These are phyloP conservation scores for Camponotus pennsylvanicus DNA, from an alignment of 1,140 invertebrate species.

Conservation along the genomic window DNA sequence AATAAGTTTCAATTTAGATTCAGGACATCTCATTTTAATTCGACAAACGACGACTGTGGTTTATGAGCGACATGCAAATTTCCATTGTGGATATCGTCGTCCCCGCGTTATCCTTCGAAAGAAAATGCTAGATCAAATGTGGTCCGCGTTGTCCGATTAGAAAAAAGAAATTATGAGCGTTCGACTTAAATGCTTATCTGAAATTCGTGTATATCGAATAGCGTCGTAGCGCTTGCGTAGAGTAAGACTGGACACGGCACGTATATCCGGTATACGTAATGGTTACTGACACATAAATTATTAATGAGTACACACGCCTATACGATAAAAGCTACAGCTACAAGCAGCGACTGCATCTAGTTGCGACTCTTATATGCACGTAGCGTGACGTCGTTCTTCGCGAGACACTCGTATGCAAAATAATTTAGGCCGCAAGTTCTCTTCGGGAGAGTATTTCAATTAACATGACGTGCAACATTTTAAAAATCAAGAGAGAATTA, in stretches of 20 bases:
- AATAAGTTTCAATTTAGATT: not conserved
- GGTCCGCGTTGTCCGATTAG: not conserved
- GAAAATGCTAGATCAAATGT: conserved; percentile 10
- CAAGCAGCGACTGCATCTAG: conserved; percentile 14
- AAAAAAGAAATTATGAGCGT: conserved; percentile 62
- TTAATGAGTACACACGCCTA: conserved; percentile 72
- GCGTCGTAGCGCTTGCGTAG: conserved; percentile 41
- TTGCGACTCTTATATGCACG: conserved; percentile 40
- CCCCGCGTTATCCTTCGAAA: not conserved
- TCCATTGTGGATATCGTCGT: not conserved
- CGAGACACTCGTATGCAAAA: conserved; percentile 13
- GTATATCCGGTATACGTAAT: conserved; percentile 68
- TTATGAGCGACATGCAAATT: conserved; percentile 42
- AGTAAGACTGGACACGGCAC: conserved; percentile 59
- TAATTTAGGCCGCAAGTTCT: conserved; percentile 25
- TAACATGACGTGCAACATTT: not conserved
- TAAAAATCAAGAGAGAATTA: no score
- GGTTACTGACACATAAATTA: conserved; percentile 73
- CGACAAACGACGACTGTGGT: not conserved
- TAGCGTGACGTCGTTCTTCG: conserved; percentile 28
- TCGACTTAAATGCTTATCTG: conserved; percentile 65
- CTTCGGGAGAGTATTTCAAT: not conserved
- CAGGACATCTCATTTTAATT: conserved; percentile 22
- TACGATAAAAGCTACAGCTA: conserved; percentile 63
- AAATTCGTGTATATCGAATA: conserved; percentile 69